Percentiles rank a stretch among this genome's conserved stretches.
Conservation (phyloP, 2,888 invertebrate genomes). For the Melieria crassipennis region DNA sequence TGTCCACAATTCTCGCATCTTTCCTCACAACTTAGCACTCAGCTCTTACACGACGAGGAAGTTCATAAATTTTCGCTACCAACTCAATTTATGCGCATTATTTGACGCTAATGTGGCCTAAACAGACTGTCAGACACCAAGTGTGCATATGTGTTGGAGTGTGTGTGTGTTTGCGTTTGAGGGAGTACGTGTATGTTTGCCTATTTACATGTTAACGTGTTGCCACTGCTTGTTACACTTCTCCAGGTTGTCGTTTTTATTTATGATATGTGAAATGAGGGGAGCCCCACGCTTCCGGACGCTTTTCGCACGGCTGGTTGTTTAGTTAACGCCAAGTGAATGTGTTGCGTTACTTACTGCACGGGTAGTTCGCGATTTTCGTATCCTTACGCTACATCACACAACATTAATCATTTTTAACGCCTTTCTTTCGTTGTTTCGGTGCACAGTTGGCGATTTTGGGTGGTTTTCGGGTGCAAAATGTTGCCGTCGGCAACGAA, state of each 20-base stretch:
- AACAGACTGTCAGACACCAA: constrained; percentile 47
- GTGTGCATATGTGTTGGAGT: constrained; percentile 8
- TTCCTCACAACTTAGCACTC: too few species aligned
- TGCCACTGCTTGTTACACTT: neutral
- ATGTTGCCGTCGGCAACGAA: too few species aligned
- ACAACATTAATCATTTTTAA: constrained; percentile 63
- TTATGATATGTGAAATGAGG: constrained; percentile 14
- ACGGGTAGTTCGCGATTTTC: constrained; percentile 23
- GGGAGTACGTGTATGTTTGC: constrained; percentile 27
- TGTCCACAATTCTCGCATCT: too few species aligned
- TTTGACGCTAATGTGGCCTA: constrained; percentile 62
- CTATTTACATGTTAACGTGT: constrained; percentile 32
- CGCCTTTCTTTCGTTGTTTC: neutral
- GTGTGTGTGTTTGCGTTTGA: constrained; percentile 25
- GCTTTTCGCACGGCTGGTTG: neutral
- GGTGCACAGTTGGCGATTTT: too few species aligned
- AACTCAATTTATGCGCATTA: constrained; percentile 60
- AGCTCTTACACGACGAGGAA: constrained; percentile 42
- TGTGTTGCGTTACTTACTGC: constrained; percentile 12
- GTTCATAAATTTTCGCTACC: constrained; percentile 50
- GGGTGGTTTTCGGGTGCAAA: too few species aligned
- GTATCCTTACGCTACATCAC: constrained; percentile 43
- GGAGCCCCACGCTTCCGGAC: too few species aligned
- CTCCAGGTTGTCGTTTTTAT: constrained; percentile 11
- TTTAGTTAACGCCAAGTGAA: constrained; percentile 24